These are phyloP conservation scores for Drosophila seguyi DNA, from an alignment of 1,140 invertebrate species.

Conservation along the genomic window DNA sequence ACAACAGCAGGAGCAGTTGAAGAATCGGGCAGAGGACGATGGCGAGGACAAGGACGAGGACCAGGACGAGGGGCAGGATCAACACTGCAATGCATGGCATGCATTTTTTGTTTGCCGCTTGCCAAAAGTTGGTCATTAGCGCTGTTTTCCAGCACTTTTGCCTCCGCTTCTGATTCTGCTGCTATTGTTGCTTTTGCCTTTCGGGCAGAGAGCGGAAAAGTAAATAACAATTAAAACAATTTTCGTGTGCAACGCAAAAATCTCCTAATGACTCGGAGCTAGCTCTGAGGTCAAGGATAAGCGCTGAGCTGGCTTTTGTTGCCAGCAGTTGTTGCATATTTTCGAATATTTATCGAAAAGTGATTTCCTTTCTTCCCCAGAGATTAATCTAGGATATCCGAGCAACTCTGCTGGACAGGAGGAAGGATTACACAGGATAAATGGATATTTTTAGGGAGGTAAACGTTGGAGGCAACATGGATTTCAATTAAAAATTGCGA, in stretches of 20 bases:
- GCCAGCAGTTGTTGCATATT: slow-evolving; percentile 55
- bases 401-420: not conserved
- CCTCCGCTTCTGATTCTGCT: slow-evolving; percentile 26
- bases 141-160: slow-evolving; percentile 51
- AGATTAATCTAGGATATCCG: slow-evolving; percentile 30
- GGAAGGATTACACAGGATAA: slow-evolving; percentile 1
- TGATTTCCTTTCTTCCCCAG: slow-evolving; percentile 11
- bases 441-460: slow-evolving; percentile 11
- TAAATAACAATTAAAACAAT: slow-evolving; percentile 80
- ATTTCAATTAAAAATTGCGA: slow-evolving; percentile 13
- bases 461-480: not conserved
- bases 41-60: slow-evolving; percentile 1
- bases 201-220: slow-evolving; percentile 45
- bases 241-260: slow-evolving; percentile 65
- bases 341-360: slow-evolving; percentile 61
- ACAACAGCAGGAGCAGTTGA: slow-evolving; percentile 2
- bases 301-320: slow-evolving; percentile 51
- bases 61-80: slow-evolving; percentile 26
- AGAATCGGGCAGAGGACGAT: not conserved
- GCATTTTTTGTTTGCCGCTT: slow-evolving; percentile 58
- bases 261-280: slow-evolving; percentile 67
- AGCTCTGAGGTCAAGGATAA: slow-evolving; percentile 73
- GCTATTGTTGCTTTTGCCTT: slow-evolving; percentile 37
- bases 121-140: slow-evolving; percentile 81
- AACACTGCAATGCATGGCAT: slow-evolving; percentile 66